Percentiles rank a stretch among this genome's conserved stretches.
phyloP scores from a whole-genome alignment of 2,888 invertebrate species.

The Diloba caeruleocephala region DNA sequence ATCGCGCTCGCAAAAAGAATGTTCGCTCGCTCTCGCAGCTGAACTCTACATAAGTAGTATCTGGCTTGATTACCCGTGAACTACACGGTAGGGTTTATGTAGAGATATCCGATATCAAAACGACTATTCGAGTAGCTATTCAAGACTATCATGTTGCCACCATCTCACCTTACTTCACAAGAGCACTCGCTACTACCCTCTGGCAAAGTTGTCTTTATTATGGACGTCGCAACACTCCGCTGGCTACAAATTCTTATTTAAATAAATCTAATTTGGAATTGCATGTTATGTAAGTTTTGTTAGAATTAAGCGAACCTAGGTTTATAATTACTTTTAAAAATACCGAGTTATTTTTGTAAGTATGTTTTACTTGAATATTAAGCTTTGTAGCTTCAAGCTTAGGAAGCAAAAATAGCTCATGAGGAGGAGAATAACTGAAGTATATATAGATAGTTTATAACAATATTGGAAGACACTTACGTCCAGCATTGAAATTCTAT shows the following conservation, averaged over 20 bases:
- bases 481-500: no score
- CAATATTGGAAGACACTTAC: no score
- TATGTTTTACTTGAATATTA: no score
- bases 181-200: slow-evolving; percentile 77
- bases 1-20: slow-evolving; percentile 57
- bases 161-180: slow-evolving; percentile 69
- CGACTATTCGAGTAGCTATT: slow-evolving; percentile 67
- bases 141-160: slow-evolving; percentile 80
- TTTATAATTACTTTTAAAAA: slow-evolving; percentile 1
- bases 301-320: not conserved
- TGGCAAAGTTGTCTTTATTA: slow-evolving; percentile 76
- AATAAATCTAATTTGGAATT: slow-evolving; percentile 59
- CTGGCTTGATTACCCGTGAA: slow-evolving; percentile 57
- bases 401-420: no score
- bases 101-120: slow-evolving; percentile 73
- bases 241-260: slow-evolving; percentile 67
- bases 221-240: slow-evolving; percentile 57
- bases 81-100: slow-evolving; percentile 58
- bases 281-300: slow-evolving; percentile 13
- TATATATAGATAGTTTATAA: no score
- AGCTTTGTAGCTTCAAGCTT: no score
- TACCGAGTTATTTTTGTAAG: no score
- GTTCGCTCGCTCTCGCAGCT: slow-evolving; percentile 47
- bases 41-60: slow-evolving; percentile 56
- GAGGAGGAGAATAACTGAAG: no score